Base-by-base conservation (phyloP, 1,140 invertebrate genomes). In the Pantala flavescens region DNA sequence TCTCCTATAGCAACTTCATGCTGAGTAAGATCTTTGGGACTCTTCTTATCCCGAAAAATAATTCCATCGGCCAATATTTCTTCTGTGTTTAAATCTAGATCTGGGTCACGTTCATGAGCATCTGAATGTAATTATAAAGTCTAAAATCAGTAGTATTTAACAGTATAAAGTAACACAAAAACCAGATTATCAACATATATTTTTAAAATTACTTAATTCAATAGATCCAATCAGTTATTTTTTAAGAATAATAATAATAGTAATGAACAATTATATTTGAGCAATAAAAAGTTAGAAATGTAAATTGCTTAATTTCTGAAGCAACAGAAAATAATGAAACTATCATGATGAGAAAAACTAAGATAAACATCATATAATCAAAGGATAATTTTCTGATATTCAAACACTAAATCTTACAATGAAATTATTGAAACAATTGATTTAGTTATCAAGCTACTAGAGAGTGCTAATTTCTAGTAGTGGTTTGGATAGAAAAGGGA, bases 1-100 rank as follows among this genome's bases (percentile, higher is more conserved):
- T 95, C 93, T 11, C 93, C 92, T 78, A 95, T 94, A 36, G 92
- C 92, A 76, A 95, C 92, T 85, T 95, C 94, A 73, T 95, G 86
- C 82, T 93, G 91, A 75, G 86, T 86, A 28, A 80, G 78, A 76
- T 93, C 92, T 85, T 93, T 93, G 12, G 87, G 85, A 77, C 90
- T 90, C 82, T 95, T 95, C 81, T 93, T 94, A 78, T 93, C 91
- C 80, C 91, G 88, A 82, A 91, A 92, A 75, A 94, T 88, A 76
- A 94, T 89, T 36, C 92, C 91, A 83, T 95, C 93, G 73, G 90
- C 91, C 76, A 94, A 85, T 78, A 91, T 89, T 80, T 91, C 89
- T 83, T 94, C 92, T 74, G 84, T 82, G 19, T 77, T 78, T n/a
- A 78, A 70, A 24, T 78, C 75, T 23, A 76, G 71, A 49, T 78